Evolutionary conservation across 2,797 vertebrate genomes (phyloP).

Genomic region (Pipistrellus pipistrellus): DNA sequence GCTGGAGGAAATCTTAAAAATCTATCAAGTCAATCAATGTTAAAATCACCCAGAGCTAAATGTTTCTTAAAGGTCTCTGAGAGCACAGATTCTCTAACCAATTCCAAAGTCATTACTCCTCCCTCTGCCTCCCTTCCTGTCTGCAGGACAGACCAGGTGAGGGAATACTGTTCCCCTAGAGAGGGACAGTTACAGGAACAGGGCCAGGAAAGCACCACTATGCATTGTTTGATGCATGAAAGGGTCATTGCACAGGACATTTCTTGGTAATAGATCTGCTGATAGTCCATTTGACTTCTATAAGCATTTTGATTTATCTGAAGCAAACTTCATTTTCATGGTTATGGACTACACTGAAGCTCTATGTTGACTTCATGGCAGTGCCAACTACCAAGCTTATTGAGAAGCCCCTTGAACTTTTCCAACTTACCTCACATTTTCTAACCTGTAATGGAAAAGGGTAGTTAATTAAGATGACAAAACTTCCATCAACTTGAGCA

Average conservation of each 20-base stretch:
- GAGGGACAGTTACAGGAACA: not conserved
- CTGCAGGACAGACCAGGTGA: not conserved
- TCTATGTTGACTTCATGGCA: not conserved
- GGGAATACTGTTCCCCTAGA: not conserved
- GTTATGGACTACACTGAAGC: not conserved
- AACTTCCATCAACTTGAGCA: not conserved
- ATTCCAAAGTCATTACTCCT: not conserved
- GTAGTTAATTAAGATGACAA: not conserved
- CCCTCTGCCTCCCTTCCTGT: not conserved
- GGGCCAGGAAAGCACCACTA: not conserved
- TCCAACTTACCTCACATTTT: not conserved
- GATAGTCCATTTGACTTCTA: not conserved
- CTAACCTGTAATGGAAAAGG: not conserved
- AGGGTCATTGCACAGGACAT: not conserved
- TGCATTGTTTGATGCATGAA: not conserved
- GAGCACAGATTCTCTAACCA: not conserved
- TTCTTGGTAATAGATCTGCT: not conserved
- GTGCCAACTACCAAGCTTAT: not conserved
- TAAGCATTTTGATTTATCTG: not conserved
- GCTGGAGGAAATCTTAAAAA: slow-evolving; percentile 34
- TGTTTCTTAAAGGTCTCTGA: slow-evolving; percentile 2
- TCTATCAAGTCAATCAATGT: not conserved
- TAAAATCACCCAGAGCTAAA: not conserved
- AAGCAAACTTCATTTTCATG: slow-evolving; percentile 10
- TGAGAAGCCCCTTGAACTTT: not conserved